phyloP scores from a whole-genome alignment of 2,797 vertebrate genomes.

The Bucorvus abyssinicus region DNA sequence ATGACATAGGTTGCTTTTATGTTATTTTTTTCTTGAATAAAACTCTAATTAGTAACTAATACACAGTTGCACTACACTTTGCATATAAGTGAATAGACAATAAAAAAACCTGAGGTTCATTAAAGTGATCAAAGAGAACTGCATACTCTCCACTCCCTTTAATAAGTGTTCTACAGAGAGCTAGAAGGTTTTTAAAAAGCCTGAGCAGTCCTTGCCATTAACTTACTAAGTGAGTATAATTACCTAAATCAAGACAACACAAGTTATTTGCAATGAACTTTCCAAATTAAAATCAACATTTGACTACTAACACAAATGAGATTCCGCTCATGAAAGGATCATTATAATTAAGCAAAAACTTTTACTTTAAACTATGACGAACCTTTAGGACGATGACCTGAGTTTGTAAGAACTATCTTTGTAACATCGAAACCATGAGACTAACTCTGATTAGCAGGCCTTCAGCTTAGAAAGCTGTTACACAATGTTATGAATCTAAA shows the following conservation, averaged over 20 bases:
- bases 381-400: slow-evolving; percentile 45
- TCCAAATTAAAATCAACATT: slow-evolving; percentile 66
- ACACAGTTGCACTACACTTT: slow-evolving; percentile 42
- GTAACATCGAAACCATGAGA: background rate
- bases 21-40: slow-evolving; percentile 38
- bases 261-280: slow-evolving; percentile 65
- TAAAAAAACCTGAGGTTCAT: slow-evolving; percentile 64
- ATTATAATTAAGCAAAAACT: slow-evolving; percentile 55
- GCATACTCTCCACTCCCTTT: slow-evolving; percentile 29
- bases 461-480: background rate
- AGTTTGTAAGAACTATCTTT: background rate
- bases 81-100: slow-evolving; percentile 59
- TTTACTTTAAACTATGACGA: slow-evolving; percentile 39
- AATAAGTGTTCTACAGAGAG: slow-evolving; percentile 62
- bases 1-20: slow-evolving; percentile 45
- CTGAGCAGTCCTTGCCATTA: slow-evolving; percentile 49
- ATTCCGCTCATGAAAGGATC: slow-evolving; percentile 44
- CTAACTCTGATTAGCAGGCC: background rate
- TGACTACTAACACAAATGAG: slow-evolving; percentile 57
- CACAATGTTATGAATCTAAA: background rate
- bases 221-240: slow-evolving; percentile 62
- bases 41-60: slow-evolving; percentile 64
- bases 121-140: slow-evolving; percentile 68
- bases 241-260: slow-evolving; percentile 64
- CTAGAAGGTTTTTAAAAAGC: slow-evolving; percentile 58